A percentile compares a stretch with the other conserved stretches of the same genome.
phyloP scores from a whole-genome alignment of 2,888 invertebrate genomes.

The Lepidocyrtinus sp. region DNA sequence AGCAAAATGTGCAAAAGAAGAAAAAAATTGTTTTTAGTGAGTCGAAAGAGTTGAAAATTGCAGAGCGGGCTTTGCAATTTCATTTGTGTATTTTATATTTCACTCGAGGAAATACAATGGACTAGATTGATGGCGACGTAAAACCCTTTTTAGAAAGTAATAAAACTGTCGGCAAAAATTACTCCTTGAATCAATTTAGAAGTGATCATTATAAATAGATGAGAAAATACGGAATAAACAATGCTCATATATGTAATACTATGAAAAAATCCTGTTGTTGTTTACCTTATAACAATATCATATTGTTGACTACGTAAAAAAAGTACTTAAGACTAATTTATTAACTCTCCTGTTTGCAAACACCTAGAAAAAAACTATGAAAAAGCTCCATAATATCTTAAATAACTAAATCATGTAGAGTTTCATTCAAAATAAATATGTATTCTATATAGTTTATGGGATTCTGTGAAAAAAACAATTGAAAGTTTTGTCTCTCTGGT shows the following conservation, averaged over 20 bases:
- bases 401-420: no score
- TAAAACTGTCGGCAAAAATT: background rate
- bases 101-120: background rate
- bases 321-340: background rate
- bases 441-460: no score
- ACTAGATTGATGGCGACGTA: background rate
- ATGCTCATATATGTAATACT: background rate
- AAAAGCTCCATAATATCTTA: no score
- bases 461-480: no score
- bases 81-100: slow-evolving; percentile 48
- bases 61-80: slow-evolving; percentile 65
- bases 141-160: background rate
- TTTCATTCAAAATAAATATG: no score
- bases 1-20: background rate
- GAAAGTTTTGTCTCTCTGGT: no score
- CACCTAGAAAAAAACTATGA: no score
- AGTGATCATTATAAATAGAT: background rate
- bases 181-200: background rate
- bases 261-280: background rate
- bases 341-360: no score
- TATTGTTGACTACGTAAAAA: background rate
- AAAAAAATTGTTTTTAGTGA: background rate
- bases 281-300: background rate
- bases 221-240: background rate
- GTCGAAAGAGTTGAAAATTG: slow-evolving; percentile 32